phyloP scores from a whole-genome alignment of 2,113 vertebrate species.

The Cettia cetti region DNA sequence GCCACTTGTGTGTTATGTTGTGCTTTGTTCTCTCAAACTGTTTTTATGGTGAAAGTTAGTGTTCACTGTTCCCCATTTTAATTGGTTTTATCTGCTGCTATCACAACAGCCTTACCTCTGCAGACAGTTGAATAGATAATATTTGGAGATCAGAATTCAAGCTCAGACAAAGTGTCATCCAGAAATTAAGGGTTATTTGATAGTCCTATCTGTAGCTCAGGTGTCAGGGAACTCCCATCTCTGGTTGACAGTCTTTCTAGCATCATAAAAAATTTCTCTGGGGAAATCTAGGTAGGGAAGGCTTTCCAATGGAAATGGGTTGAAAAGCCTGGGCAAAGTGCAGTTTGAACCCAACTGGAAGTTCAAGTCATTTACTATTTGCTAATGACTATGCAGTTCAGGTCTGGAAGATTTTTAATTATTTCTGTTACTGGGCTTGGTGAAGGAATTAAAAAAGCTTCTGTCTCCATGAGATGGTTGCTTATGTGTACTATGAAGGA shows the following conservation, averaged over 20 bases:
- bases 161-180: conserved; percentile 60
- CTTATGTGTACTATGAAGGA: conserved; percentile 43
- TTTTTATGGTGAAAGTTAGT: conserved; percentile 46
- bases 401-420: conserved; percentile 67
- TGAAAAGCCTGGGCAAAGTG: conserved; percentile 51
- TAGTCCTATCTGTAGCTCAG: conserved; percentile 73
- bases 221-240: conserved; percentile 60
- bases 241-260: conserved; percentile 72
- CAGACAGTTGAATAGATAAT: conserved; percentile 66
- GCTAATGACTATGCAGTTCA: conserved; percentile 68
- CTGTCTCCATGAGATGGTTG: conserved; percentile 4
- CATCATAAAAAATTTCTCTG: conserved; percentile 68
- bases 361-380: conserved; percentile 50
- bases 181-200: conserved; percentile 79
- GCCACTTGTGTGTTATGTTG: not conserved
- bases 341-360: not conserved
- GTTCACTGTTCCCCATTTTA: conserved; percentile 53
- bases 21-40: not conserved
- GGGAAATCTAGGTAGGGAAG: conserved; percentile 70
- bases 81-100: conserved; percentile 70
- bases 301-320: conserved; percentile 62
- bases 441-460: conserved; percentile 34
- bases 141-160: conserved; percentile 75
- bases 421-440: conserved; percentile 57
- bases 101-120: conserved; percentile 66